Conservation (phyloP, 2,797 vertebrate genomes). For the Anabas testudineus region DNA sequence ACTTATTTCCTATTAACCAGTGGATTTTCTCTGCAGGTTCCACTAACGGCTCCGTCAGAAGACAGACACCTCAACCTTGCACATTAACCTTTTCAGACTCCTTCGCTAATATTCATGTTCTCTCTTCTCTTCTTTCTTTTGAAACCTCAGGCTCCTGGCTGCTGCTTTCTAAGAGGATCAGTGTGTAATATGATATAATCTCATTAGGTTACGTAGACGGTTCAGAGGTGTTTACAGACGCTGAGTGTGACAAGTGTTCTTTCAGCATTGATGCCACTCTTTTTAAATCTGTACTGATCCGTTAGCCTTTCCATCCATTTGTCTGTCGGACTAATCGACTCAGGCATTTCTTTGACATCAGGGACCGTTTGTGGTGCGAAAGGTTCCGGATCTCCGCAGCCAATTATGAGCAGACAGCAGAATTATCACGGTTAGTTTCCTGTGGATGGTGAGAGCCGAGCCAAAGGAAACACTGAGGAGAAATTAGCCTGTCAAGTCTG, state of each 20-base stretch:
- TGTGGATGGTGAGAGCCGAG: slow-evolving; percentile 11
- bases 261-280: background rate
- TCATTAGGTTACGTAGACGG: slow-evolving; percentile 15
- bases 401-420: slow-evolving; percentile 53
- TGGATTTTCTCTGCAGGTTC: background rate
- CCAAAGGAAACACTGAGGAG: slow-evolving; percentile 40
- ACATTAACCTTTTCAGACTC: background rate
- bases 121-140: background rate
- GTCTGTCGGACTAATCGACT: slow-evolving; percentile 37
- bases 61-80: too few relatives aligned
- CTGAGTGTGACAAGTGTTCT: background rate
- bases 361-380: slow-evolving; percentile 4
- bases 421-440: slow-evolving; percentile 54
- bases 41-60: background rate
- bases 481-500: slow-evolving; percentile 52
- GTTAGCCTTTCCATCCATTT: slow-evolving; percentile 18
- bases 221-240: background rate
- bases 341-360: slow-evolving; percentile 21
- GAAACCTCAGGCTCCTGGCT: slow-evolving; percentile 8
- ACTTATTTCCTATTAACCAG: slow-evolving; percentile 1
- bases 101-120: background rate
- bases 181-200: slow-evolving; percentile 36
- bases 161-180: slow-evolving; percentile 47
- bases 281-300: background rate
- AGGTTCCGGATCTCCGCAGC: slow-evolving; percentile 32